Percentiles rank a stretch among this genome's conserved stretches.
phyloP scores from a whole-genome alignment of 1,140 invertebrate genomes.

The Drosophila sechellia region DNA sequence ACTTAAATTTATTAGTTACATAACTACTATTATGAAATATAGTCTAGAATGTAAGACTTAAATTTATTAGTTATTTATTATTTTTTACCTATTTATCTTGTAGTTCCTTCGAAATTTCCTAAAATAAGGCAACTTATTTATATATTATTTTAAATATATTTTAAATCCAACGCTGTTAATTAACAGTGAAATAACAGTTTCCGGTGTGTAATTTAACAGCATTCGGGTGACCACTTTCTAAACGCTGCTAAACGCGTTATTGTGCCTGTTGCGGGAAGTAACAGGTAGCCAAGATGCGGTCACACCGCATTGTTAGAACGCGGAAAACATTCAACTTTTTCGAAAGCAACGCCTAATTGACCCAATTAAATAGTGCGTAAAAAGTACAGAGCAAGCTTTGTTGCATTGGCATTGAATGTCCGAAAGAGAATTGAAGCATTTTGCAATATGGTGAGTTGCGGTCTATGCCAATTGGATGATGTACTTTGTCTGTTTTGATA shows the following conservation, averaged over 20 bases:
- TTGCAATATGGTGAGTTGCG: conserved; percentile 8
- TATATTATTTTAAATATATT: not conserved
- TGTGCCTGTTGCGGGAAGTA: not conserved
- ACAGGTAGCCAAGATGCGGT: conserved; percentile 8
- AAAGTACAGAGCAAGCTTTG: not conserved
- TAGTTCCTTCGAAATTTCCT: no score
- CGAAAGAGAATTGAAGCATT: not conserved
- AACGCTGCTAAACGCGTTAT: not conserved
- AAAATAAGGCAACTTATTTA: no score
- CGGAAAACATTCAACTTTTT: conserved; percentile 45
- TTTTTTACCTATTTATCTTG: no score
- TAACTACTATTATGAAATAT: no score
- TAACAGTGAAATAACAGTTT: conserved; percentile 3
- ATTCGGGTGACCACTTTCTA: not conserved
- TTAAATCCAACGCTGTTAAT: not conserved
- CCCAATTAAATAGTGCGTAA: not conserved
- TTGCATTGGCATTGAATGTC: not conserved
- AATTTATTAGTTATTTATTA: no score
- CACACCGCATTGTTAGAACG: conserved; percentile 16
- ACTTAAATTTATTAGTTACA: no score
- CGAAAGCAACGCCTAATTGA: conserved; percentile 7
- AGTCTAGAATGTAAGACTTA: not conserved
- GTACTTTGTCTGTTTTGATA: not conserved
- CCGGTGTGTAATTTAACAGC: not conserved
- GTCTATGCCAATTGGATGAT: not conserved